A percentile compares a stretch with the other conserved stretches of the same genome.
These are phyloP conservation scores for Thunnus thynnus DNA, from an alignment of 2,113 vertebrate genomes.

Conservation along the genomic window DNA sequence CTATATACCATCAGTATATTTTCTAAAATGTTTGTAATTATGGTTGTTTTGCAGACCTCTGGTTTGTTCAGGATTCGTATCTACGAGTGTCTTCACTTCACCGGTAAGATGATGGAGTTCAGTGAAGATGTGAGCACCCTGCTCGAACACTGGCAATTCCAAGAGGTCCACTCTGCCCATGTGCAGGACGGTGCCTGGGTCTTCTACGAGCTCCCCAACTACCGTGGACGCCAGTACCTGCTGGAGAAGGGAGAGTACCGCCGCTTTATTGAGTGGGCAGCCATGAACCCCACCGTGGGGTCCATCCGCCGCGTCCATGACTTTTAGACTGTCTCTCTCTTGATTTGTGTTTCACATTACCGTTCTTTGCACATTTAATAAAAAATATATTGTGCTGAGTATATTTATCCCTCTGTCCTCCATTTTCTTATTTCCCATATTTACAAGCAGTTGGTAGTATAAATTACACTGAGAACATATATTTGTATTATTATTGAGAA, in stretches of 20 bases:
- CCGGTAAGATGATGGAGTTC: constrained; percentile 65
- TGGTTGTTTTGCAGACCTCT: constrained; percentile 31
- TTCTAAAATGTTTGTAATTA: too few relatives aligned
- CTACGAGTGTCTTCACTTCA: constrained; percentile 61
- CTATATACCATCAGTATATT: too few relatives aligned
- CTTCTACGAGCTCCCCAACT: constrained; percentile 73
- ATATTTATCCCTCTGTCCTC: background rate
- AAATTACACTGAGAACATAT: background rate
- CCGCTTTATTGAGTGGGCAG: constrained; percentile 67
- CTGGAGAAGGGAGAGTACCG: constrained; percentile 73
- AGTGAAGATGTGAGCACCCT: constrained; percentile 56
- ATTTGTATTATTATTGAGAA: too few relatives aligned
- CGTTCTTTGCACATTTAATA: constrained; percentile 56
- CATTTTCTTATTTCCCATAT: background rate
- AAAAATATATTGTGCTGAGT: constrained; percentile 45
- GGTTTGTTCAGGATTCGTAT: constrained; percentile 45
- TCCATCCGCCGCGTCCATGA: constrained; percentile 53
- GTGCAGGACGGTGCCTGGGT: constrained; percentile 73
- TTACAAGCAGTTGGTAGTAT: background rate
- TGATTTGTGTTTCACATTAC: constrained; percentile 1
- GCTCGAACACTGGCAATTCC: constrained; percentile 35
- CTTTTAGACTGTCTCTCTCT: constrained; percentile 28
- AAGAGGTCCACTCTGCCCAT: constrained; percentile 65
- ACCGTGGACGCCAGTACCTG: constrained; percentile 63
- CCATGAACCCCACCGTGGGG: constrained; percentile 58